A percentile compares a stretch with the other conserved stretches of the same genome.
phyloP scores from a whole-genome alignment of 2,888 invertebrate species.

The Plagiodera versicolora region DNA sequence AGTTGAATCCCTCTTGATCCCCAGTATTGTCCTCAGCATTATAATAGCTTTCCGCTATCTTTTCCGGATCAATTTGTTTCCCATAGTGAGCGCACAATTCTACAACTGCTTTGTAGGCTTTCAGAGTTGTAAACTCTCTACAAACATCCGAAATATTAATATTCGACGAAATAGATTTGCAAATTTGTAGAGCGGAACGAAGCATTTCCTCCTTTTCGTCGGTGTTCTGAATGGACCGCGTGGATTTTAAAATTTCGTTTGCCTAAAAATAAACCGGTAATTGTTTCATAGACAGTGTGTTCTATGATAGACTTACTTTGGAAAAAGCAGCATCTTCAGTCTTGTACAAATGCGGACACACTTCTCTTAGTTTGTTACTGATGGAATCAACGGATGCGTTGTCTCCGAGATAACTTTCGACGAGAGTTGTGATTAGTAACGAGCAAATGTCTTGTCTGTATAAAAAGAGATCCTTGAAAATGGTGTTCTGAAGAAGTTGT shows the following conservation, averaged over 20 bases:
- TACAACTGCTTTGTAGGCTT: constrained; percentile 86
- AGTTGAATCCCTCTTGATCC: constrained; percentile 72
- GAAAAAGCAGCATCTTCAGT: constrained; percentile 95
- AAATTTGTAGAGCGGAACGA: constrained; percentile 77
- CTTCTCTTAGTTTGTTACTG: constrained; percentile 80
- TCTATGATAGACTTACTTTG: constrained; percentile 63
- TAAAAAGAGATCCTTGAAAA: constrained; percentile 75
- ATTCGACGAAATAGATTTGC: constrained; percentile 86
- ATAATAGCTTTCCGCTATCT: constrained; percentile 85
- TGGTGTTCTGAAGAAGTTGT: constrained; percentile 63
- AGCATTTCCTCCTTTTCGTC: constrained; percentile 78
- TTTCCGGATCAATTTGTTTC: constrained; percentile 83
- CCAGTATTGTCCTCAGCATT: constrained; percentile 79
- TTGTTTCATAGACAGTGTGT: no score
- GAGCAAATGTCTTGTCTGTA: constrained; percentile 77
- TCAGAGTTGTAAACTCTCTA: constrained; percentile 76
- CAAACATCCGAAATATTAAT: constrained; percentile 84
- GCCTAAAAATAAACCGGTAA: constrained; percentile 60
- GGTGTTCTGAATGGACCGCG: constrained; percentile 72
- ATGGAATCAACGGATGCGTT: constrained; percentile 94
- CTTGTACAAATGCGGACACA: constrained; percentile 92
- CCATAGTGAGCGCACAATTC: constrained; percentile 87
- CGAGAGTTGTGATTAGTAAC: constrained; percentile 78
- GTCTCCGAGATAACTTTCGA: constrained; percentile 91
- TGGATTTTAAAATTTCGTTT: constrained; percentile 84